Evolutionary conservation across 2,888 invertebrate species (phyloP).

Genomic region (Petrolisthes manimaculis): DNA sequence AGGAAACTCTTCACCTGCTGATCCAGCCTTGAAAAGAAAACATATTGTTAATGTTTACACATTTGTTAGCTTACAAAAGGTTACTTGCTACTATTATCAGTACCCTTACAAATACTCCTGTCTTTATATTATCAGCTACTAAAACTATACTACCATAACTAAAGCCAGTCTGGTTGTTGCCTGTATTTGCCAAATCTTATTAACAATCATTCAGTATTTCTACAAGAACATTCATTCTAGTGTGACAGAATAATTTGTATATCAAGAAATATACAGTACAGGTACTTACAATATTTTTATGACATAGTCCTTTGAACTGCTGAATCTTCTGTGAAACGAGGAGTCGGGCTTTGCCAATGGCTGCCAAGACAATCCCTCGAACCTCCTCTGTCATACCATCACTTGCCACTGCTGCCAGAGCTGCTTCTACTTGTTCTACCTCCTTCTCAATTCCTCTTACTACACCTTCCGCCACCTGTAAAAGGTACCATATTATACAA

Average conservation of each 20-base stretch:
- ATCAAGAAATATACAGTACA: background rate
- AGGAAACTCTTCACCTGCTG: conserved; percentile 83
- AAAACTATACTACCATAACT: too few relatives aligned
- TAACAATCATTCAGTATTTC: too few relatives aligned
- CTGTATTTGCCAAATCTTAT: too few relatives aligned
- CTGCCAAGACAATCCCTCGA: conserved; percentile 85
- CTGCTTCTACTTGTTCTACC: conserved; percentile 79
- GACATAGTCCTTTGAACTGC: conserved; percentile 88
- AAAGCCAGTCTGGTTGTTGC: too few relatives aligned
- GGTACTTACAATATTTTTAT: conserved; percentile 76
- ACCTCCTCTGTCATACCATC: conserved; percentile 80
- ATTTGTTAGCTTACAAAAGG: too few relatives aligned
- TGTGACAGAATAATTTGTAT: background rate
- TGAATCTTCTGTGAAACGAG: conserved; percentile 93
- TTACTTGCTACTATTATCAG: too few relatives aligned
- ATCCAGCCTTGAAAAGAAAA: conserved; percentile 27
- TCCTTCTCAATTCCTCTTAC: conserved; percentile 74
- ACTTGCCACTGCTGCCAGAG: conserved; percentile 74
- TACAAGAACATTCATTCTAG: background rate
- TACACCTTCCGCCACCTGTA: conserved; percentile 79
- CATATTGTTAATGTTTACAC: background rate
- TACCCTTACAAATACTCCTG: too few relatives aligned
- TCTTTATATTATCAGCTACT: too few relatives aligned
- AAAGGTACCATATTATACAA: background rate
- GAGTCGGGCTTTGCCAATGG: conserved; percentile 90